These are phyloP conservation scores for Trialeurodes vaporariorum DNA, from an alignment of 1,140 invertebrate species.

Conservation along the genomic window DNA sequence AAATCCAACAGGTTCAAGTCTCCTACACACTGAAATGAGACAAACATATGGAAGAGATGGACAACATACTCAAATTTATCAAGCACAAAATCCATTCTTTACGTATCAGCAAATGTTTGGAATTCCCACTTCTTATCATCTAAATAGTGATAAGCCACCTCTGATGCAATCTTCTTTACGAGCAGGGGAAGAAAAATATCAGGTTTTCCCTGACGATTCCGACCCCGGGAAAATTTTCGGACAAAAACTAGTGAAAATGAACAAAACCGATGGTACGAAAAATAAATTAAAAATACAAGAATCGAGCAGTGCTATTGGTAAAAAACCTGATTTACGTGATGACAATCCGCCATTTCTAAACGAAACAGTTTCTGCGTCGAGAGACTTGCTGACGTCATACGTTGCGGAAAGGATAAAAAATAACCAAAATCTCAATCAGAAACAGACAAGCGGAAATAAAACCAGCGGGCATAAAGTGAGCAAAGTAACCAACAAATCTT, in stretches of 20 bases:
- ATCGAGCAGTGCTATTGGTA: too few species aligned
- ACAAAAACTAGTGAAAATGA: neutral
- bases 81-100: neutral
- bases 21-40: neutral
- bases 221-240: neutral
- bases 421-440: neutral
- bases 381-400: neutral
- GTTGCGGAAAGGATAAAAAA: neutral
- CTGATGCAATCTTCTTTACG: neutral
- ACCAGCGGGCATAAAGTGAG: slow-evolving; percentile 6
- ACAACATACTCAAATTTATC: neutral
- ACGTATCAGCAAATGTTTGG: neutral
- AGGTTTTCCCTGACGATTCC: neutral
- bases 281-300: too few species aligned
- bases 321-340: too few species aligned
- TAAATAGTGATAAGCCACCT: neutral
- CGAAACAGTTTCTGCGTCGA: neutral
- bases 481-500: neutral
- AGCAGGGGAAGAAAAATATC: neutral
- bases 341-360: too few species aligned
- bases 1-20: neutral
- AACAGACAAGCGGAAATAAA: neutral
- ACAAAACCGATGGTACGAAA: neutral
- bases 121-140: neutral
- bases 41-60: too few species aligned